Evolutionary conservation across 2,797 vertebrate genomes (phyloP), one percentile per base, ranked within the genome.

Genomic region (Hirundo rustica): DNA sequence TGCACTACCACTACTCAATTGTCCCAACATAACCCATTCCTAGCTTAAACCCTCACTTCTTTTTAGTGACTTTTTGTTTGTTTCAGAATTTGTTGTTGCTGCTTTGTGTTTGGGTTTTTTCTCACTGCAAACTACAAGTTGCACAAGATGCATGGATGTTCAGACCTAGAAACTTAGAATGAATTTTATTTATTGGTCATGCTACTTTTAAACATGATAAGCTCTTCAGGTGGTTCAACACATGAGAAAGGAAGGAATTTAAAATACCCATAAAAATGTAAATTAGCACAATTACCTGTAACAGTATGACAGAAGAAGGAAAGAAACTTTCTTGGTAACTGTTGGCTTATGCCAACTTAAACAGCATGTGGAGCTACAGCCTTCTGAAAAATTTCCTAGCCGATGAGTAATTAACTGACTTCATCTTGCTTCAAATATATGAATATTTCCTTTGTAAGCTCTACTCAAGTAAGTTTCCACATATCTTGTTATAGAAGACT

Each of bases 301-400:
- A 48, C 14, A 61, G 16, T 40, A 53, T 1, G 4, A 64, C 0
- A 47, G 20, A 58, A n/a, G 5, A 11, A 50, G 8, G 26, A 57
- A 67, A 40, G 25, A 58, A 47, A 76, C 34, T 50, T 75, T 40
- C n/a, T 80, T 29, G 16, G n/a, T 16, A 22, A 67, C 8, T 4
- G 5, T 4, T 47, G 55, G 30, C 10, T 61, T 40, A 65, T 7
- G 13, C 9, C 36, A 86, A 34, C 23, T 78, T 58, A 60, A 60
- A 79, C 3, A 18, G 30, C 14, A 48, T 5, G 10, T 45, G 73
- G 42, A 68, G 83, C 30, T 60, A 38, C 27, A 68, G 64, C 16
- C 50, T 83, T 67, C 16, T 50, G 47, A 79, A 64, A 86, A 73
- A 34, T 11, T 34, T 73, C 15, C 47, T 16, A 50, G 26, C 11